phyloP scores from a whole-genome alignment of 2,888 invertebrate genomes.

The Rhagonycha fulva region DNA sequence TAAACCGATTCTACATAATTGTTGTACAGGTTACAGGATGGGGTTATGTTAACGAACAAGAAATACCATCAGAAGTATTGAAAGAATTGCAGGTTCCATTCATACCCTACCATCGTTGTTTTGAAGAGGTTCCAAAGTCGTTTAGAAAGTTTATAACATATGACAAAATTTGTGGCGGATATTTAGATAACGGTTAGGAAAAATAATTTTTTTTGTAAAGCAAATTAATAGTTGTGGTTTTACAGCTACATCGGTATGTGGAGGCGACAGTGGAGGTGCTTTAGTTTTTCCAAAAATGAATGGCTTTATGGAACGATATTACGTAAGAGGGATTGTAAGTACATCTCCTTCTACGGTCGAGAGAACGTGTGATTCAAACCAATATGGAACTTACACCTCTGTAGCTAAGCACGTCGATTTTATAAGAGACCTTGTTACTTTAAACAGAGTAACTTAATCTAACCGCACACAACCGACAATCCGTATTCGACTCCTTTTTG shows the following conservation, averaged over 20 bases:
- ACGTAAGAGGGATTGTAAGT: constrained; percentile 56
- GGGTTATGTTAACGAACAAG: constrained; percentile 41
- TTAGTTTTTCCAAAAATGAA: constrained; percentile 46
- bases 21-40: constrained; percentile 44
- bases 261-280: constrained; percentile 57
- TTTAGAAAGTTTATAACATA: constrained; percentile 33
- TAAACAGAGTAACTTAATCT: background rate
- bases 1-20: background rate
- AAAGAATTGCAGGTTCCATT: constrained; percentile 33
- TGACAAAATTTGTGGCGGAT: constrained; percentile 49
- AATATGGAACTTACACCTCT: constrained; percentile 50
- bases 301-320: constrained; percentile 45
- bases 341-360: constrained; percentile 40
- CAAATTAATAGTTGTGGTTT: background rate
- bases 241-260: constrained; percentile 53
- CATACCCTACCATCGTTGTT: constrained; percentile 33
- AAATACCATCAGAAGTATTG: constrained; percentile 38
- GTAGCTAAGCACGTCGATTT: background rate
- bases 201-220: background rate
- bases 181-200: background rate
- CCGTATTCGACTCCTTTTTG: too few species aligned
- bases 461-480: background rate
- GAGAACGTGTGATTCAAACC: constrained; percentile 44
- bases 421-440: background rate
- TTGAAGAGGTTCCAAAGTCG: constrained; percentile 14